Evolutionary conservation across 2,797 vertebrate genomes (phyloP).

Genomic region (Orientallactaga sibirica): DNA sequence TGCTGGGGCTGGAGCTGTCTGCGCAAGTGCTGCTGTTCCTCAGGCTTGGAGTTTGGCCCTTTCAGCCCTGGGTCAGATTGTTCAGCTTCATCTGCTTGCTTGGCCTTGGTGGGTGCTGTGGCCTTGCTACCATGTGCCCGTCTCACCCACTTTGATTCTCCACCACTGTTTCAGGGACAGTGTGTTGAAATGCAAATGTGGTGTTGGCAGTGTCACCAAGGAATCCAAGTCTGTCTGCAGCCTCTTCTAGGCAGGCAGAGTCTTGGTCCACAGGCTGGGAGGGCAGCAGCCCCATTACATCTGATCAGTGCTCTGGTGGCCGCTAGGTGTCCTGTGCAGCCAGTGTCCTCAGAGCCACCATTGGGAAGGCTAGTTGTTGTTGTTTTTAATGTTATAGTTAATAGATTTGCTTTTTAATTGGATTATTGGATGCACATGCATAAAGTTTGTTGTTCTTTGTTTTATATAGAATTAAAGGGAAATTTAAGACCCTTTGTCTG

Average conservation of each 20-base stretch:
- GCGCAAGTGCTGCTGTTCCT: not conserved
- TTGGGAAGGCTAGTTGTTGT: not conserved
- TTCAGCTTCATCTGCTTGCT: not conserved
- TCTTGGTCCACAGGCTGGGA: not conserved
- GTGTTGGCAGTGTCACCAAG: not conserved
- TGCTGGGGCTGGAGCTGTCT: not conserved
- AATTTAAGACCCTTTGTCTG: not conserved
- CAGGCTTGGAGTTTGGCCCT: not conserved
- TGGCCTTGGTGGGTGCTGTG: not conserved
- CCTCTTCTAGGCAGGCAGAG: not conserved
- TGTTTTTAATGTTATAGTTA: not conserved
- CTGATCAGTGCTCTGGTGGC: not conserved
- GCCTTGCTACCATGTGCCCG: not conserved
- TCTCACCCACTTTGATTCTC: not conserved
- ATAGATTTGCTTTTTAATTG: constrained; percentile 48
- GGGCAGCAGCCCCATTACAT: not conserved
- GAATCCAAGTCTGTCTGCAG: not conserved
- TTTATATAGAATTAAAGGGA: constrained; percentile 47
- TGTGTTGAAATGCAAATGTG: constrained; percentile 7
- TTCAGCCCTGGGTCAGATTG: not conserved
- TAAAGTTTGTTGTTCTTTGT: constrained; percentile 54
- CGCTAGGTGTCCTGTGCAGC: not conserved
- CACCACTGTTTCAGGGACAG: not conserved
- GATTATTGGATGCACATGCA: constrained; percentile 41
- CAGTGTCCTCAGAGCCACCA: not conserved